phyloP scores from a whole-genome alignment of 2,888 invertebrate species.

The Aquatica leii region DNA sequence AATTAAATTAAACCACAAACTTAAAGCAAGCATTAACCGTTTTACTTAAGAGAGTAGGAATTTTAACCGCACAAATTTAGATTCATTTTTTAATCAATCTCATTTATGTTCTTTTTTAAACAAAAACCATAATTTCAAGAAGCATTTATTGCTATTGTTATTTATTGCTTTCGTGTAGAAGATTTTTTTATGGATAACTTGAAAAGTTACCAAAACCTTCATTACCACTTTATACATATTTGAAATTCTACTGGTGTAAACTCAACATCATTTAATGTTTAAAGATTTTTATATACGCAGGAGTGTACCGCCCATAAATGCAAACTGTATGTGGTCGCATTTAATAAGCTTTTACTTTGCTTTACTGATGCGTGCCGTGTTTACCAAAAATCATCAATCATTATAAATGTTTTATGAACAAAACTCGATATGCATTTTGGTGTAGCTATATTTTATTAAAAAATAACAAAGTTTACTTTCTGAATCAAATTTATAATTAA shows the following conservation, averaged over 20 bases:
- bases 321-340: background rate
- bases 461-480: too few species aligned
- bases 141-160: too few species aligned
- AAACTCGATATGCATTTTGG: too few species aligned
- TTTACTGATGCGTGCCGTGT: too few species aligned
- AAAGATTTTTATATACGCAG: slow-evolving; percentile 4
- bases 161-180: background rate
- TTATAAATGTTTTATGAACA: too few species aligned
- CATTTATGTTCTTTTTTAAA: slow-evolving; percentile 13
- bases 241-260: slow-evolving; percentile 6
- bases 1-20: slow-evolving; percentile 24
- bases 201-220: background rate
- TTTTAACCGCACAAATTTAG: slow-evolving; percentile 15
- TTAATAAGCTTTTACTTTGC: slow-evolving; percentile 1
- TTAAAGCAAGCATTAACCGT: slow-evolving; percentile 16
- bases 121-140: slow-evolving; percentile 9
- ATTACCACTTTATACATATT: background rate
- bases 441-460: too few species aligned
- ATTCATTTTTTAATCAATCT: slow-evolving; percentile 22
- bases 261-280: background rate
- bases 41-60: slow-evolving; percentile 21
- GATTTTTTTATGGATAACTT: background rate
- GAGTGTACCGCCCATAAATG: slow-evolving; percentile 1
- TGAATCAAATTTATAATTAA: too few species aligned
- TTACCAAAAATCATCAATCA: too few species aligned